phyloP scores from a whole-genome alignment of 2,113 vertebrate genomes.

The Sphaerodactylus townsendi region DNA sequence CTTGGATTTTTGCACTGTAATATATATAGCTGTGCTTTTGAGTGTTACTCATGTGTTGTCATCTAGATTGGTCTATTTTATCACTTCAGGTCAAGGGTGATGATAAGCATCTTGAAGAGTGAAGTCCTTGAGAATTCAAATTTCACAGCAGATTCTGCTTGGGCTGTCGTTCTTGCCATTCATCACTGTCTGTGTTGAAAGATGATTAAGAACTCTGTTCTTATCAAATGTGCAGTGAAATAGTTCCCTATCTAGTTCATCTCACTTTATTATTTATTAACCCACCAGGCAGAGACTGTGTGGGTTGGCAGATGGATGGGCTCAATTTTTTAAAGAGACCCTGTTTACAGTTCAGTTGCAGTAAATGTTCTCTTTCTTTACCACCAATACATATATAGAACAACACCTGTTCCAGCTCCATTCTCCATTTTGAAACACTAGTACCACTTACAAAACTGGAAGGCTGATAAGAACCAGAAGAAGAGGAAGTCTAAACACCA shows the following conservation, averaged over 20 bases:
- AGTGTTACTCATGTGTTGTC: background rate
- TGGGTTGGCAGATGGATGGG: background rate
- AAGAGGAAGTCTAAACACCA: background rate
- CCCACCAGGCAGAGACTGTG: background rate
- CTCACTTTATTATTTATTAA: constrained; percentile 44
- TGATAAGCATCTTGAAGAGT: background rate
- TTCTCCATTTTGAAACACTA: background rate
- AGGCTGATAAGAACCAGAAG: background rate
- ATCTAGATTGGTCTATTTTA: constrained; percentile 12
- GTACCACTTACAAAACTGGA: background rate
- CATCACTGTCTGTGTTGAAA: background rate
- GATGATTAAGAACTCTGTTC: constrained; percentile 40
- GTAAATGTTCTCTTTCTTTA: background rate
- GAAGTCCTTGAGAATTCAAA: background rate
- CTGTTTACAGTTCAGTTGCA: background rate
- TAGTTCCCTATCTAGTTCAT: background rate
- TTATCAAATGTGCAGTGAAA: constrained; percentile 7
- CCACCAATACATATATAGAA: background rate
- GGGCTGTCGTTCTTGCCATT: constrained; percentile 6
- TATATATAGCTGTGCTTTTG: background rate
- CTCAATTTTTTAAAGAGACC: too few relatives aligned
- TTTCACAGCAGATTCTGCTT: constrained; percentile 14
- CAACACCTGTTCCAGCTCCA: background rate
- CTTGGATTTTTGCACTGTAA: background rate
- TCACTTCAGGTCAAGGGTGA: background rate